These are phyloP conservation scores for Acridotheres tristis DNA, from an alignment of 2,797 vertebrate species.

Conservation along the genomic window DNA sequence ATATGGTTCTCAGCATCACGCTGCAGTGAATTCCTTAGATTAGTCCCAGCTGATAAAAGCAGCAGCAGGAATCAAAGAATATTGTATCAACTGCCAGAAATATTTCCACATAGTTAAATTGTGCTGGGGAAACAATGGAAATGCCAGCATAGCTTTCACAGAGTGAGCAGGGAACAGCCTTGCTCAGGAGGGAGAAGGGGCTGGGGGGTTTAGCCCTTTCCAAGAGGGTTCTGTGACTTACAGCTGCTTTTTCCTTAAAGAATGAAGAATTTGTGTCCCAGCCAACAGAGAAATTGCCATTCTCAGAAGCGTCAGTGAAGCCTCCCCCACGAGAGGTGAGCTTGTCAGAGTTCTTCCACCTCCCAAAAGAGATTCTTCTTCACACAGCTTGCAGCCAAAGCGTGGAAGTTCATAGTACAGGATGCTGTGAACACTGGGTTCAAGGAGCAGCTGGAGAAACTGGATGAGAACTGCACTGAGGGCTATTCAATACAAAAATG, in stretches of 20 bases:
- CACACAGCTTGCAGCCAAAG: neutral
- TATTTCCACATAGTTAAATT: neutral
- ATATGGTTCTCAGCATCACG: neutral
- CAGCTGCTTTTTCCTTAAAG: conserved; percentile 34
- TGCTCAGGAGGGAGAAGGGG: neutral
- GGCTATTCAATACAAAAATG: neutral
- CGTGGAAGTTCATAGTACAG: neutral
- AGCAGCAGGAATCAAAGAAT: neutral
- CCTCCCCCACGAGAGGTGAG: conserved; percentile 51
- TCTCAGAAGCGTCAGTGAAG: neutral
- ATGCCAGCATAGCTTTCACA: neutral
- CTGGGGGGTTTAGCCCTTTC: neutral
- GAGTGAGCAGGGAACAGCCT: neutral
- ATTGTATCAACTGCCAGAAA: neutral
- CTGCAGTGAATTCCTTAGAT: neutral
- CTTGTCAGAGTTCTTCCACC: neutral
- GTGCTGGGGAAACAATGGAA: neutral
- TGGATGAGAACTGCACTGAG: neutral
- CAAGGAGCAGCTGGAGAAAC: neutral
- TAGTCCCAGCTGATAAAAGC: neutral
- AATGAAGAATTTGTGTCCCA: conserved; percentile 48
- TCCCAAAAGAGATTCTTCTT: neutral
- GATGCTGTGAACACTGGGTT: neutral
- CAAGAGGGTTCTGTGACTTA: neutral
- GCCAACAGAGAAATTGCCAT: neutral